Evolutionary conservation across 2,888 invertebrate genomes (phyloP).

Genomic region (Dioctria rufipes): DNA sequence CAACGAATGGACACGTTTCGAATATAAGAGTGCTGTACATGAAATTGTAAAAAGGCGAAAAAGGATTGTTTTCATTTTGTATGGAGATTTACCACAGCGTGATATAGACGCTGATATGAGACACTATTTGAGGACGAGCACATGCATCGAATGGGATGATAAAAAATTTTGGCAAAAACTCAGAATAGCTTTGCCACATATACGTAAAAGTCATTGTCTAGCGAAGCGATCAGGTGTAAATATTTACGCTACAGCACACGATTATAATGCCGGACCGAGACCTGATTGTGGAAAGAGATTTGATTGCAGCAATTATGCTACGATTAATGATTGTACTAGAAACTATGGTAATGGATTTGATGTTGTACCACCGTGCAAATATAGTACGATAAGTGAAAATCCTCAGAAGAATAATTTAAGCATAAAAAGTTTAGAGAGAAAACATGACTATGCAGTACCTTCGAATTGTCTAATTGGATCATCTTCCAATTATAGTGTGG

Average conservation of each 20-base stretch:
- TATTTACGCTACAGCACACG: slow-evolving; percentile 78
- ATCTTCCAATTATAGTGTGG: slow-evolving; percentile 53
- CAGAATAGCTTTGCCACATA: slow-evolving; percentile 88
- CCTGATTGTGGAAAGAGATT: slow-evolving; percentile 64
- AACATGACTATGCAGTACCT: slow-evolving; percentile 71
- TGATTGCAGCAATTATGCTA: slow-evolving; percentile 70
- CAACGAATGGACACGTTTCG: slow-evolving; percentile 96
- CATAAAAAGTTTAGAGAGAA: slow-evolving; percentile 63
- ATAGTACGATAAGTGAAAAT: slow-evolving; percentile 33
- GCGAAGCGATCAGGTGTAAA: slow-evolving; percentile 75
- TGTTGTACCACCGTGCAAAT: slow-evolving; percentile 46
- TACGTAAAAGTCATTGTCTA: slow-evolving; percentile 65
- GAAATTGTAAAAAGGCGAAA: slow-evolving; percentile 90
- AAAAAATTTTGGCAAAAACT: slow-evolving; percentile 98
- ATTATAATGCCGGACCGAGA: slow-evolving; percentile 60
- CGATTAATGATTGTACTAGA: slow-evolving; percentile 68
- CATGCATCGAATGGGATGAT: slow-evolving; percentile 94
- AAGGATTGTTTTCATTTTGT: slow-evolving; percentile 89
- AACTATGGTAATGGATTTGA: slow-evolving; percentile 48
- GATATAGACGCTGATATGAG: slow-evolving; percentile 93
- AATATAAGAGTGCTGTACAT: slow-evolving; percentile 94
- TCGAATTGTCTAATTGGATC: slow-evolving; percentile 62
- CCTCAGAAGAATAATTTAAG: slow-evolving; percentile 55
- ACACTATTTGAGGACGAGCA: slow-evolving; percentile 90
- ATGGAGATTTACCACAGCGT: slow-evolving; percentile 90